Evolutionary conservation across 2,113 vertebrate species (phyloP).

Genomic region (Suricata suricatta): DNA sequence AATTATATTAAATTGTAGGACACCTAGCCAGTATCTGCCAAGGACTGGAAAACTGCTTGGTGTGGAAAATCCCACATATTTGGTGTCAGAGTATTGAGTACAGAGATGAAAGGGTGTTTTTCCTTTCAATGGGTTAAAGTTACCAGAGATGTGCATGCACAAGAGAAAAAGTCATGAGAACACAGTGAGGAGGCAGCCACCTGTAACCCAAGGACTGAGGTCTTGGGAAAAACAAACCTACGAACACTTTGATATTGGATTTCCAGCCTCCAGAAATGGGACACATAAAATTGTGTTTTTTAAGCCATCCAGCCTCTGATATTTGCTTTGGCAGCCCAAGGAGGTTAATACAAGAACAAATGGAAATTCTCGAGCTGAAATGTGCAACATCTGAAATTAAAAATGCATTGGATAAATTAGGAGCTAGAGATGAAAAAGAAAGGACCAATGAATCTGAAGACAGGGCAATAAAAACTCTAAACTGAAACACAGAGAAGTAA

Average conservation of each 20-base stretch:
- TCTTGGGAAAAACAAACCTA: background rate
- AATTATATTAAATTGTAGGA: conserved; percentile 12
- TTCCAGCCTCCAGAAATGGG: background rate
- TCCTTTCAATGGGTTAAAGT: too few species aligned
- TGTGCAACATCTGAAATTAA: background rate
- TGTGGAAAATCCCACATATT: background rate
- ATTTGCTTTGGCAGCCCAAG: background rate
- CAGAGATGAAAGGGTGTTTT: background rate
- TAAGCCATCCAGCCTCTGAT: background rate
- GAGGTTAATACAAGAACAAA: background rate
- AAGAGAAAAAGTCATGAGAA: background rate
- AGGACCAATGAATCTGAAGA: background rate
- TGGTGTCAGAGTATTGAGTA: background rate
- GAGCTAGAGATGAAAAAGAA: background rate
- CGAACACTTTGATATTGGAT: background rate
- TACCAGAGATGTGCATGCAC: background rate
- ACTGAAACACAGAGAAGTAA: background rate
- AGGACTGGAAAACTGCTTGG: background rate
- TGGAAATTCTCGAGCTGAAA: background rate
- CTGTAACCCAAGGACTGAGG: background rate
- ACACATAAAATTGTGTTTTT: background rate
- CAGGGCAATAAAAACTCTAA: background rate
- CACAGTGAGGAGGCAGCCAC: background rate
- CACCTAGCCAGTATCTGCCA: background rate
- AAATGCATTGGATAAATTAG: background rate